A percentile compares a stretch with the other conserved stretches of the same genome.
phyloP scores from a whole-genome alignment of 2,888 invertebrate genomes.

The Apoda limacodes region DNA sequence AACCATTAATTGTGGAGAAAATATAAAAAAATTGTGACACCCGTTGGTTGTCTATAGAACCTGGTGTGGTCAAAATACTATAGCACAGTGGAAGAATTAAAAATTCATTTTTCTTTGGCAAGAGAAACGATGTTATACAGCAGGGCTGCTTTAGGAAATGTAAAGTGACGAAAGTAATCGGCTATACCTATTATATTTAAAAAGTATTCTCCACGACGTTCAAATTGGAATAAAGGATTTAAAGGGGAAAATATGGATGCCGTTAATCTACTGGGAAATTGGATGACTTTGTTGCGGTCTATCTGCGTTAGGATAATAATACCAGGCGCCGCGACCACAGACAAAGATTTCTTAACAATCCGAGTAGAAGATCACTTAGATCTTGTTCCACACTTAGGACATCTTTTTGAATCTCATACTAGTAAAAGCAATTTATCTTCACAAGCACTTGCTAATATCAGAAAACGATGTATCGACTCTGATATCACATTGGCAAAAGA shows the following conservation, averaged over 20 bases:
- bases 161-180: constrained; percentile 14
- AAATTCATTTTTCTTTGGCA: too few species aligned
- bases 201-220: constrained; percentile 7
- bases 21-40: too few species aligned
- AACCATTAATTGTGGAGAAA: too few species aligned
- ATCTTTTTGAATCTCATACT: constrained; percentile 8
- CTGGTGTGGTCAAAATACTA: too few species aligned
- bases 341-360: constrained; percentile 4
- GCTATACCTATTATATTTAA: constrained; percentile 11
- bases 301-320: constrained; percentile 3
- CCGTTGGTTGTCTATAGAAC: too few species aligned
- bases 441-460: too few species aligned
- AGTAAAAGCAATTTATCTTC: constrained; percentile 5
- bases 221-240: constrained; percentile 8
- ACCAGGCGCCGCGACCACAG: constrained; percentile 4
- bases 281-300: constrained; percentile 4
- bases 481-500: constrained; percentile 3
- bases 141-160: too few species aligned
- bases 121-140: too few species aligned
- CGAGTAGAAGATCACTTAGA: constrained; percentile 6
- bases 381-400: constrained; percentile 4
- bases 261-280: constrained; percentile 1
- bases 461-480: neutral
- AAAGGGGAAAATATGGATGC: constrained; percentile 6
- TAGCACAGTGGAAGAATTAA: too few species aligned